phyloP scores from a whole-genome alignment of 30 jellyfish, hydroid and myxozoan species.

The Turritopsis rubra region DNA sequence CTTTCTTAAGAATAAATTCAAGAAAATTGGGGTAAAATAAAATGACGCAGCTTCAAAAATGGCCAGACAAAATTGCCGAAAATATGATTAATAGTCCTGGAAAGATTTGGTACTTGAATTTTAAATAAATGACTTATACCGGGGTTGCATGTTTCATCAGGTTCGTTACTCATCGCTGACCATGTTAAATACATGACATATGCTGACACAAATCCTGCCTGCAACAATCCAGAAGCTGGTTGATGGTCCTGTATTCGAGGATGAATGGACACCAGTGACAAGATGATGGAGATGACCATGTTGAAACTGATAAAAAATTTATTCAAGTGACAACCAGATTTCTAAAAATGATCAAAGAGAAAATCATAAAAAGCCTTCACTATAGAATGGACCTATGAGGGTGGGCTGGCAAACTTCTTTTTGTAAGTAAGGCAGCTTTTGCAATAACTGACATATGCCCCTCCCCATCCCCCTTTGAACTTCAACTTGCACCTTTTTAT shows the following conservation, averaged over 20 bases:
- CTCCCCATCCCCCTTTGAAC: too few species aligned
- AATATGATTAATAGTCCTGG: too few species aligned
- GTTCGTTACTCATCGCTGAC: slow-evolving; percentile 87
- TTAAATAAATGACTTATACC: too few species aligned
- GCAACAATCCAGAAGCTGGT: slow-evolving; percentile 86
- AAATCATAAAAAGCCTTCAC: too few species aligned
- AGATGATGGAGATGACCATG: slow-evolving; percentile 41
- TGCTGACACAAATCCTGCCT: slow-evolving; percentile 72
- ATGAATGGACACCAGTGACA: slow-evolving; percentile 67
- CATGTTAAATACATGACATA: slow-evolving; percentile 65
- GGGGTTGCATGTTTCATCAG: slow-evolving; percentile 79
- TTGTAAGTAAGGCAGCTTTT: not conserved
- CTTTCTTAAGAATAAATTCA: too few species aligned
- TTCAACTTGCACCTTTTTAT: too few species aligned
- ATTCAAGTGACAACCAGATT: slow-evolving; percentile 70
- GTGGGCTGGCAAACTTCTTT: not conserved
- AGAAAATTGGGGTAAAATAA: too few species aligned
- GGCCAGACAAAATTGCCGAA: too few species aligned
- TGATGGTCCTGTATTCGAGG: slow-evolving; percentile 88
- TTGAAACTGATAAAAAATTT: slow-evolving; percentile 74
- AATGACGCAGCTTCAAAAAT: not conserved
- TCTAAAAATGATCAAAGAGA: slow-evolving; percentile 22
- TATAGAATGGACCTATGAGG: not conserved
- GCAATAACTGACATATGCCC: not conserved
- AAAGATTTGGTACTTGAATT: too few species aligned